Conservation (phyloP, 2,113 vertebrate genomes). For the Takifugu bimaculatus region DNA sequence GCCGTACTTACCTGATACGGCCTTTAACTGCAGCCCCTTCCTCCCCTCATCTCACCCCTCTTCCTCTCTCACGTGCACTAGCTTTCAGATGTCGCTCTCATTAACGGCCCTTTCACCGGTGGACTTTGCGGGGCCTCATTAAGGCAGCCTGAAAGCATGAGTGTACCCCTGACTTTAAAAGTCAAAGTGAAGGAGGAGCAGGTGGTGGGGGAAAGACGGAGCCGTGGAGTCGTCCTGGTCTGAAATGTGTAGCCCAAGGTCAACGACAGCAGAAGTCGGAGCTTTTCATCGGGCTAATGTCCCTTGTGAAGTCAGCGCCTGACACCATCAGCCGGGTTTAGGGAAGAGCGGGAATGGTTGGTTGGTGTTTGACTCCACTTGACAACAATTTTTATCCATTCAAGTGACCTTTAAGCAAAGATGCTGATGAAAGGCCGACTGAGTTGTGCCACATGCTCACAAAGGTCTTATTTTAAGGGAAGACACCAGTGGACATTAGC, state of each 20-base stretch:
- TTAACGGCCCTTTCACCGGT: slow-evolving; percentile 66
- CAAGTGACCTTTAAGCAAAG: background rate
- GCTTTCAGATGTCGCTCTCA: slow-evolving; percentile 65
- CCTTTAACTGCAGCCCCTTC: slow-evolving; percentile 13
- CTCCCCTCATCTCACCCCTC: slow-evolving; percentile 17
- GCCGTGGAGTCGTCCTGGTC: slow-evolving; percentile 53
- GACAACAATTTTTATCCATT: too few species aligned
- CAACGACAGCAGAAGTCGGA: slow-evolving; percentile 36
- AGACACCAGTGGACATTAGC: too few species aligned
- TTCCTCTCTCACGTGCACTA: slow-evolving; percentile 18
- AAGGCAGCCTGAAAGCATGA: slow-evolving; percentile 59
- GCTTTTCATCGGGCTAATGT: slow-evolving; percentile 53
- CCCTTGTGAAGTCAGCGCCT: slow-evolving; percentile 58
- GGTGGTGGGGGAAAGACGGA: slow-evolving; percentile 32
- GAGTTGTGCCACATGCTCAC: too few species aligned
- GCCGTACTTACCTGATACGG: slow-evolving; percentile 73
- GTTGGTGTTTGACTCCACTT: slow-evolving; percentile 1
- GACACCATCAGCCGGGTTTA: slow-evolving; percentile 39
- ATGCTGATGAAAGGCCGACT: background rate
- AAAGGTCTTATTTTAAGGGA: too few species aligned
- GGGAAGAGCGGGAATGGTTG: slow-evolving; percentile 44
- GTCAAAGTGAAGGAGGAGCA: slow-evolving; percentile 59
- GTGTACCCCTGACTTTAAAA: slow-evolving; percentile 61
- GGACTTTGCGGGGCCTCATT: slow-evolving; percentile 61
- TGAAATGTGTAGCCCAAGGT: slow-evolving; percentile 54